Conservation (phyloP, 2,797 vertebrate genomes). For the Muscicapa comitata region DNA sequence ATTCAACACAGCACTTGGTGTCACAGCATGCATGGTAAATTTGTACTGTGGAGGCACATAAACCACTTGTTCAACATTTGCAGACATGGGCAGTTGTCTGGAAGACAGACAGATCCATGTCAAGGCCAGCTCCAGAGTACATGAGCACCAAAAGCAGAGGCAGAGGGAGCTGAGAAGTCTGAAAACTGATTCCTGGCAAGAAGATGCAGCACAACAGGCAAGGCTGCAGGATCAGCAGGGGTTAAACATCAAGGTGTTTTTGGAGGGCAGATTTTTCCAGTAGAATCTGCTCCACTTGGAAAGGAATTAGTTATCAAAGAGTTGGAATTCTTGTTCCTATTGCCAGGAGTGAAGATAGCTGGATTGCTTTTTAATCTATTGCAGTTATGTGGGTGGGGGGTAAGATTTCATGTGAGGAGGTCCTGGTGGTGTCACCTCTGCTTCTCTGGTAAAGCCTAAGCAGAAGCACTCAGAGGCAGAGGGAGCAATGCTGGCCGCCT, state of each 20-base stretch:
- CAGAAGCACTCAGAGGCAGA: background rate
- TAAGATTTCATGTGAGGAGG: background rate
- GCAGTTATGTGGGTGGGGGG: background rate
- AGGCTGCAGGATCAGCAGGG: background rate
- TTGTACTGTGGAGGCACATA: background rate
- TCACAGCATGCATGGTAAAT: background rate
- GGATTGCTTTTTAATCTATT: background rate
- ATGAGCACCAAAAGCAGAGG: background rate
- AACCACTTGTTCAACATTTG: background rate
- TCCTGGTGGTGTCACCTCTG: background rate
- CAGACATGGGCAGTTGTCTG: background rate
- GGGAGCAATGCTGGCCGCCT: background rate
- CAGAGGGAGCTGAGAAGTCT: background rate
- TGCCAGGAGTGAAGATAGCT: background rate
- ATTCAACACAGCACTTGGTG: rapidly evolving
- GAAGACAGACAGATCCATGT: background rate
- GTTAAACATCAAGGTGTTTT: background rate
- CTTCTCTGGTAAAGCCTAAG: background rate
- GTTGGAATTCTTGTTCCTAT: background rate
- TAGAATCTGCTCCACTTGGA: background rate
- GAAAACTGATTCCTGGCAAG: background rate
- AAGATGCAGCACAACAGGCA: background rate
- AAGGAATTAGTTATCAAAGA: background rate
- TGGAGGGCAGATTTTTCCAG: background rate
- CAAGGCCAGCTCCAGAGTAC: background rate